phyloP scores from a whole-genome alignment of 2,797 vertebrate genomes.

The Valencia hispanica region DNA sequence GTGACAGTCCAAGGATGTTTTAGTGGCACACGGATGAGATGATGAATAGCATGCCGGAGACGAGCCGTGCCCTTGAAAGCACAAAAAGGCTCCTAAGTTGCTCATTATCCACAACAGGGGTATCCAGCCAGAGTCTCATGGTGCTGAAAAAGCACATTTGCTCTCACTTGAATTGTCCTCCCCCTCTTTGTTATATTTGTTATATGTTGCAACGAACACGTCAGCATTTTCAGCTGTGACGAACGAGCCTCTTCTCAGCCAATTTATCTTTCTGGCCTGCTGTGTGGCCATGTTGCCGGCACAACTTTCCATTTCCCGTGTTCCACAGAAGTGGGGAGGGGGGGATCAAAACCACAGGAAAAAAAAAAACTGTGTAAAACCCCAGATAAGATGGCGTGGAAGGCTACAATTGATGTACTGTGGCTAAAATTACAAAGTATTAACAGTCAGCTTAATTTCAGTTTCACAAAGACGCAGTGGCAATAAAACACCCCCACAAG shows the following conservation, averaged over 20 bases:
- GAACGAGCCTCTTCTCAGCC: constrained; percentile 41
- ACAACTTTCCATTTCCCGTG: constrained; percentile 45
- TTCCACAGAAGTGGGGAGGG: constrained; percentile 4
- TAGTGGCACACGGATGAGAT: constrained; percentile 21
- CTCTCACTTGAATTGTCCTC: constrained; percentile 25
- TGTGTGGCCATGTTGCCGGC: constrained; percentile 39
- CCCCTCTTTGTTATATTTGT: constrained; percentile 34
- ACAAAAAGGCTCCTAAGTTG: constrained; percentile 19
- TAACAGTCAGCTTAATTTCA: constrained; percentile 14
- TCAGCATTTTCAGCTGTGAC: constrained; percentile 60
- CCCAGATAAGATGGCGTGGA: not conserved
- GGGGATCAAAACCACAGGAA: constrained; percentile 18
- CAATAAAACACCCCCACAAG: constrained; percentile 18
- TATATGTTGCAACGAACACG: constrained; percentile 44
- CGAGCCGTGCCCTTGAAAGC: not conserved
- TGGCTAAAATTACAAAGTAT: not conserved
- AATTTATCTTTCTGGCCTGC: constrained; percentile 58
- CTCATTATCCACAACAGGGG: constrained; percentile 32
- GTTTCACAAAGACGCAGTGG: constrained; percentile 9
- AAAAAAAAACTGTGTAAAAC: constrained; percentile 2
- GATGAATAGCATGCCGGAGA: constrained; percentile 17
- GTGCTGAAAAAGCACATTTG: constrained; percentile 17
- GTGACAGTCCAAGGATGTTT: constrained; percentile 21
- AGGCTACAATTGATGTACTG: not conserved
- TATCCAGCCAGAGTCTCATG: constrained; percentile 6